These are phyloP conservation scores for Drosophila kurseongensis DNA, from an alignment of 1,140 invertebrate species.

Conservation along the genomic window DNA sequence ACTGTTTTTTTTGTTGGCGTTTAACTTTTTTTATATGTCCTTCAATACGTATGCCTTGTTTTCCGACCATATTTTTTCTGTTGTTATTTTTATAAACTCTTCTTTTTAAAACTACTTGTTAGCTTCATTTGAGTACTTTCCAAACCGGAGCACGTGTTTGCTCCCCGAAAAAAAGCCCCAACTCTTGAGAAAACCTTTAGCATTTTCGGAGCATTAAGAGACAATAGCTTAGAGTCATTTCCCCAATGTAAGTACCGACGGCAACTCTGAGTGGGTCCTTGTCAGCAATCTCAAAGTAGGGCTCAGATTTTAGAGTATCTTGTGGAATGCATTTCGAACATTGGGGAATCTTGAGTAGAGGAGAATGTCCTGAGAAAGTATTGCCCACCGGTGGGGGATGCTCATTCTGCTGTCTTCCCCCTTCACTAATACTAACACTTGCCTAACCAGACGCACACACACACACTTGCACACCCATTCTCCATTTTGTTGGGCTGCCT, in stretches of 20 bases:
- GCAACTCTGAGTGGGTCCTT: conserved; percentile 25
- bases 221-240: conserved; percentile 25
- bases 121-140: conserved; percentile 39
- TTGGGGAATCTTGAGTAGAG: conserved; percentile 26
- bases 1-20: not conserved
- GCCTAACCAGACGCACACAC: conserved; percentile 8
- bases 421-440: conserved; percentile 7
- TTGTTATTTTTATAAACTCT: not conserved
- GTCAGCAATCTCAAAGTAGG: conserved; percentile 17
- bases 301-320: conserved; percentile 3
- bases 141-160: conserved; percentile 44
- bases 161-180: not conserved
- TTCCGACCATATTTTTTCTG: not conserved
- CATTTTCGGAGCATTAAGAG: not conserved
- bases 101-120: conserved; percentile 64
- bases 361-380: conserved; percentile 13
- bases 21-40: not conserved
- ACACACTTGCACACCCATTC: conserved; percentile 39
- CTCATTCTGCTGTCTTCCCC: conserved; percentile 18
- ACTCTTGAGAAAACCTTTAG: not conserved
- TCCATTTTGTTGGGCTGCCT: conserved; percentile 65
- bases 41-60: not conserved
- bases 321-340: conserved; percentile 35
- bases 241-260: conserved; percentile 53
- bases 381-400: conserved; percentile 7